Percentiles rank a stretch among this genome's conserved stretches.
phyloP scores from a whole-genome alignment of 2,113 vertebrate species.

The Aviceda subcristata region DNA sequence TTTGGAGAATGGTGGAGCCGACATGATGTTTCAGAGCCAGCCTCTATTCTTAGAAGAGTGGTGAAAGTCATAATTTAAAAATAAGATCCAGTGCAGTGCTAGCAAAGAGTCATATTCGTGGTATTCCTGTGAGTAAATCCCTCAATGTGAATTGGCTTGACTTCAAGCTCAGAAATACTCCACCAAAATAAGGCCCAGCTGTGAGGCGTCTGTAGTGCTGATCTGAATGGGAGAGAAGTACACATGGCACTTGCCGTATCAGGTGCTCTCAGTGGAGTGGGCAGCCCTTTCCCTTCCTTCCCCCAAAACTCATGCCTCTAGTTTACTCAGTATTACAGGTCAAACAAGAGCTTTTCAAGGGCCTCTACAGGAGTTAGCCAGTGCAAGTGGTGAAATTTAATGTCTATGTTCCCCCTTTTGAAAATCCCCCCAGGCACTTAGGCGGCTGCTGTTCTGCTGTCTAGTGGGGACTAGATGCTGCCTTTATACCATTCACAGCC shows the following conservation, averaged over 20 bases:
- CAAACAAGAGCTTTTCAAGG: background rate
- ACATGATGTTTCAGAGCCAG: background rate
- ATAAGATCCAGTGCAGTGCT: background rate
- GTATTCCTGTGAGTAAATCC: conserved; percentile 11
- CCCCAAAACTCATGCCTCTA: background rate
- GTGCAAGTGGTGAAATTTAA: background rate
- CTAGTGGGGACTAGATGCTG: background rate
- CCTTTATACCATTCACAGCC: background rate
- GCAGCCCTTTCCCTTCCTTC: background rate
- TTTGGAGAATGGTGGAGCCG: background rate
- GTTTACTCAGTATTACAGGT: background rate
- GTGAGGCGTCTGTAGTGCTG: fast-evolving
- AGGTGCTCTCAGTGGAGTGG: background rate
- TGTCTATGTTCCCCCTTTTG: background rate
- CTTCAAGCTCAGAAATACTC: background rate
- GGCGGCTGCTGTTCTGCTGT: background rate
- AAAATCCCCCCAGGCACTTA: background rate
- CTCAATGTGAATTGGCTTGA: background rate
- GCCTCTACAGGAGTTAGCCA: background rate
- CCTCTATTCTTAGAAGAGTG: conserved; percentile 1
- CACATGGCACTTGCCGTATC: background rate
- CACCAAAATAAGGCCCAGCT: background rate
- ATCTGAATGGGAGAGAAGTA: background rate
- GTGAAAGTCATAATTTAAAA: conserved; percentile 14
- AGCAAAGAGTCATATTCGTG: background rate